Conservation (phyloP, 1,140 invertebrate genomes). For the Myzus persicae region DNA sequence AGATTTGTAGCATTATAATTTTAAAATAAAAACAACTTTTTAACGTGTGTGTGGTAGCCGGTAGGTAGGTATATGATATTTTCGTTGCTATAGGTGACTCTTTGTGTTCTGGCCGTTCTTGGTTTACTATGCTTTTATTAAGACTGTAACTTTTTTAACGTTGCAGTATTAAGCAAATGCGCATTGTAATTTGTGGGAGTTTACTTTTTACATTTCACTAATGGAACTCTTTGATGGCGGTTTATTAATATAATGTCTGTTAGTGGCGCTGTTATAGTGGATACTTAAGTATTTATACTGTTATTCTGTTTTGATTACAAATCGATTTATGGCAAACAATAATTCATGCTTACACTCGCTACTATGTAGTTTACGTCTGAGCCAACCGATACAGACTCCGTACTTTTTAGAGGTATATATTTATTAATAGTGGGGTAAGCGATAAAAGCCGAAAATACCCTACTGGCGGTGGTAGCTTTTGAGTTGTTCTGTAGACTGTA, state of each 20-base stretch:
- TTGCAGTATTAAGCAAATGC: neutral
- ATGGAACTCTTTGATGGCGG: neutral
- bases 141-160: neutral
- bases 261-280: too few relatives aligned
- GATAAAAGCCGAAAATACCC: neutral
- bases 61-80: too few relatives aligned
- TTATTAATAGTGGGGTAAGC: neutral
- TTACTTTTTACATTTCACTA: neutral
- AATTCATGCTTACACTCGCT: neutral
- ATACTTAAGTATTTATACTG: neutral
- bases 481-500: neutral
- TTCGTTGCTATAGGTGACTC: too few relatives aligned
- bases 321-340: neutral
- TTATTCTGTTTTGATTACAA: slow-evolving; percentile 1
- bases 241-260: neutral
- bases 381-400: neutral
- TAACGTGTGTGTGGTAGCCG: neutral
- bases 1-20: too few relatives aligned
- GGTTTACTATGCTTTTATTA: neutral
- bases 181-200: neutral
- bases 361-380: neutral
- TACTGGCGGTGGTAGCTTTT: neutral
- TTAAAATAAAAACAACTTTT: neutral
- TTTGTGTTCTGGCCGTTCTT: neutral
- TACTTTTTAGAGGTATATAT: neutral